Conservation (phyloP, 2,797 vertebrate species). For the Xyrichtys novacula region DNA sequence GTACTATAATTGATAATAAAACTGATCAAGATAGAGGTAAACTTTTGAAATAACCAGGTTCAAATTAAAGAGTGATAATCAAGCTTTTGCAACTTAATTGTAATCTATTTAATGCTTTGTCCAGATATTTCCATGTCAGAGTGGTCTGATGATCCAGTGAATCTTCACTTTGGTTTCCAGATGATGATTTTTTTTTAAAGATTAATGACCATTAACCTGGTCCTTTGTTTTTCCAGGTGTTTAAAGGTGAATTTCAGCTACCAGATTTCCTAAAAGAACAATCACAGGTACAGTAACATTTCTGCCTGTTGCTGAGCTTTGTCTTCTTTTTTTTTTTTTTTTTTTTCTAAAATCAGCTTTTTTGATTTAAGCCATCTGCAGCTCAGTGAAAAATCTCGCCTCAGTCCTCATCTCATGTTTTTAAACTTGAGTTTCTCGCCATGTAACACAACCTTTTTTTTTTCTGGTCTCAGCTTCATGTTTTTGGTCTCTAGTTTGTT, state of each 20-base stretch:
- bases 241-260: slow-evolving; percentile 99
- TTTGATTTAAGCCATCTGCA: slow-evolving; percentile 51
- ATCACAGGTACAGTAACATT: slow-evolving; percentile 91
- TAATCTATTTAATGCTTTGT: background rate
- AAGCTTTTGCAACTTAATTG: background rate
- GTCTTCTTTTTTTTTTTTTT: slow-evolving; percentile 1
- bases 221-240: slow-evolving; percentile 90
- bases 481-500: slow-evolving; percentile 41
- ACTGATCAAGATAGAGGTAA: too few species aligned
- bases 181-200: slow-evolving; percentile 25
- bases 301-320: slow-evolving; percentile 77
- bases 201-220: slow-evolving; percentile 68
- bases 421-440: slow-evolving; percentile 40
- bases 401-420: slow-evolving; percentile 60
- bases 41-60: too few species aligned
- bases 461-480: slow-evolving; percentile 53
- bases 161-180: background rate
- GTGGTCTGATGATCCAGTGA: background rate
- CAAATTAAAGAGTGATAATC: background rate
- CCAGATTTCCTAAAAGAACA: slow-evolving; percentile 94
- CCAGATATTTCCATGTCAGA: background rate
- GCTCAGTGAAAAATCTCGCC: slow-evolving; percentile 43
- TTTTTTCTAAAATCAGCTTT: slow-evolving; percentile 32
- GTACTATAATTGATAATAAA: too few species aligned
- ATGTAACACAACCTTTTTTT: slow-evolving; percentile 49